Evolutionary conservation across 2,113 vertebrate species (phyloP), one percentile per base, ranked within the genome.

Genomic region (Grammomys dolichurus): DNA sequence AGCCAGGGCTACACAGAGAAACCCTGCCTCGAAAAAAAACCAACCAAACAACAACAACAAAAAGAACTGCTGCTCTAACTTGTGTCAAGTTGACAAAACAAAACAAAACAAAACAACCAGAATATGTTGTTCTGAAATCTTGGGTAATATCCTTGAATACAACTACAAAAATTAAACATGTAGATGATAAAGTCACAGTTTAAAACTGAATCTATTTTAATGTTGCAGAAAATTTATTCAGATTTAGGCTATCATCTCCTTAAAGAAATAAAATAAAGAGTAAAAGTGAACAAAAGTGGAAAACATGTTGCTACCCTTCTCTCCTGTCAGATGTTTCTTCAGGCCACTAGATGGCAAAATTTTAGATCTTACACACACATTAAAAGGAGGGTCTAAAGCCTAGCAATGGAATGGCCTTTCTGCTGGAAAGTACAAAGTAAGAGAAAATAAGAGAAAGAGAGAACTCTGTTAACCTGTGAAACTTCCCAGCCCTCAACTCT

Each of bases 261-360:
- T 26, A 28, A 46, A 76, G 4, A 46, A 7, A 76, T 8, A 33
- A 54, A 54, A 19, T 24, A 19, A 31, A 54, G 8, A 22, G 22
- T 60, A 40, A 40, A 40, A 40, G 40, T 40, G 40, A 40, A 40
- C 40, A 7, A 80, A 80, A 12, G 33, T n/a, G 3, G 22, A 82
- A 43, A 28, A 31, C 10, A 1, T 85, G 82, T 40, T 54, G 31
- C 26, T 86, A 10, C 0, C 10, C 17, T 69, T 4, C 33, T 85
- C 26, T 70, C n/a, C 31, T 10, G 6, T 56, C 70, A 14, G 11
- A 82, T 69, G 93, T 93, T 48, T 94, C 72, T 78, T 92, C 7
- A 16, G 8, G 87, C 65, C 80, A 92, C 75, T 77, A 93, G 94
- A 67, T 48, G 85, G 87, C n/a, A 28, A 72, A 91, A 65, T 87